Evolutionary conservation across 2,888 invertebrate genomes (phyloP), one percentile per base, ranked within the genome.

Genomic region (Pyrrhosoma nymphula): DNA sequence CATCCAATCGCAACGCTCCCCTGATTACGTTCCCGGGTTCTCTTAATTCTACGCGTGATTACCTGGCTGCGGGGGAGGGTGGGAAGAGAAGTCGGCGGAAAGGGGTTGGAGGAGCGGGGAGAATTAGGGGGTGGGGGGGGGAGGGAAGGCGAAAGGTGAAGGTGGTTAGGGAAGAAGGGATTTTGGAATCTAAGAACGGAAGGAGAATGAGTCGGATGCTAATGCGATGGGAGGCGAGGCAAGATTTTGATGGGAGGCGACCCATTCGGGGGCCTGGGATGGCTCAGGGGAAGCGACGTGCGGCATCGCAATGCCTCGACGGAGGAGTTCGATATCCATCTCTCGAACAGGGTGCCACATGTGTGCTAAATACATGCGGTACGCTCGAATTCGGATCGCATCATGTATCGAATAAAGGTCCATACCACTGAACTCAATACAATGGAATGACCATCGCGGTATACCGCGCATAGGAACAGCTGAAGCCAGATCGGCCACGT

Each of bases 11-110:
- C 93, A 93, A 26, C 60, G 93, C 93, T 26, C 55, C 93, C 75
- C 69, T 93, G 93, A 93, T 93, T 93, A 91, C 91, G 63, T 69
- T 60, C 63, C 63, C 63, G 35, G 91, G n/a, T 69, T 75, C 93
- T 69, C 93, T 69, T 93, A 93, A 93, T 93, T 93, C 93, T 75
- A 75, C 93, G 69, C 93, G 91, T 91, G 93, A 93, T 93, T 93
- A 93, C 93, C 63, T 75, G 93, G 35, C 82, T 69, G 35, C 14
- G 82, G 47, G 63, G 93, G 63, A 55, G 35, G 91, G 35, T 3
- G 60, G 63, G 60, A 56, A 35, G 90, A 47, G 90, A 60, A 12
- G 60, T 39, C 63, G 60, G 26, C 18, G n/a, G 56, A 14, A 12
- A 12, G 6, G 18, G 56, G 56, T 26, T n/a, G 90, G 90, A 60